These are phyloP conservation scores for Polypterus senegalus DNA, from an alignment of 2,113 vertebrate genomes.

Conservation along the genomic window DNA sequence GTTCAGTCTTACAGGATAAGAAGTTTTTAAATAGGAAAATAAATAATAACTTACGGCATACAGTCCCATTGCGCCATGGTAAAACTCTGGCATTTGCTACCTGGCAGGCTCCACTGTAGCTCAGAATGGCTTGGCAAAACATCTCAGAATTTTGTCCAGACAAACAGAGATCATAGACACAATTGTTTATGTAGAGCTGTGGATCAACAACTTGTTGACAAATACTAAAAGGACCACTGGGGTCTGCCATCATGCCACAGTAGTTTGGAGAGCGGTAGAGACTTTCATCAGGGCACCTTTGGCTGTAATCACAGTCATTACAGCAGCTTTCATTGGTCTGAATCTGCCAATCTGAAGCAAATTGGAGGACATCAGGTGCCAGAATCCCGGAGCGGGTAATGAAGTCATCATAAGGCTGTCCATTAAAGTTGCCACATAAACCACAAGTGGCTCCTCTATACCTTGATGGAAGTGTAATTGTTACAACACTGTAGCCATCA, in stretches of 20 bases:
- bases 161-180: constrained; percentile 38
- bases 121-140: constrained; percentile 34
- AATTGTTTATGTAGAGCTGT: constrained; percentile 27
- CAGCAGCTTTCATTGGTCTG: constrained; percentile 21
- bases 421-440: constrained; percentile 40
- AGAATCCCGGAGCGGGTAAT: constrained; percentile 19
- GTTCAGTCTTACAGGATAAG: no score
- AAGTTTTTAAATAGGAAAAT: no score
- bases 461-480: constrained; percentile 25
- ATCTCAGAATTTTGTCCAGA: constrained; percentile 15
- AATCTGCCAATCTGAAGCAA: constrained; percentile 31
- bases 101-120: constrained; percentile 35
- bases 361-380: constrained; percentile 8
- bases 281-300: constrained; percentile 19
- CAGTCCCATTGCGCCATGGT: constrained; percentile 36
- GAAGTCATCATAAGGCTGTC: constrained; percentile 32
- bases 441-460: constrained; percentile 32
- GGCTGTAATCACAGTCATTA: constrained; percentile 21
- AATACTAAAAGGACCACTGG: constrained; percentile 28
- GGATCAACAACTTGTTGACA: constrained; percentile 30
- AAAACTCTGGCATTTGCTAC: constrained; percentile 28
- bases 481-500: constrained; percentile 24
- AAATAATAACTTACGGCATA: constrained; percentile 32
- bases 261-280: constrained; percentile 6
- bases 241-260: constrained; percentile 30